Evolutionary conservation across 2,888 invertebrate genomes (phyloP).

Genomic region (Cerceris ruficornis): DNA sequence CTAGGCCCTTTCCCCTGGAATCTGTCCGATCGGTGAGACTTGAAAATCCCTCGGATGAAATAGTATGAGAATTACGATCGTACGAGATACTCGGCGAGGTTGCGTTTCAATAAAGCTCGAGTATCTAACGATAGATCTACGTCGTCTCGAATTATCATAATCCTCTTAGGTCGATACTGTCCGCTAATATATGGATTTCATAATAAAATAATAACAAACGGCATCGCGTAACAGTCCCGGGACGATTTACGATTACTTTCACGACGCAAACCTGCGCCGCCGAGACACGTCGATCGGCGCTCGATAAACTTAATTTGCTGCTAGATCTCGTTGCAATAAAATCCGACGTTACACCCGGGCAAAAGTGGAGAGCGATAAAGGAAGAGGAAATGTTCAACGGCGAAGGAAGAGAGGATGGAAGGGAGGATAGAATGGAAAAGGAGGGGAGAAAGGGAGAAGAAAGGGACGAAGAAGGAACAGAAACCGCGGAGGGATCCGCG

Average conservation of each 20-base stretch:
- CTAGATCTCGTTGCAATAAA: conserved; percentile 48
- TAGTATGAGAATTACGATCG: neutral
- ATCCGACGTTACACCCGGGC: conserved; percentile 38
- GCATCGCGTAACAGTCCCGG: conserved; percentile 1
- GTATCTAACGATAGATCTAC: conserved; percentile 9
- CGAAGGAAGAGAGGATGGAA: conserved; percentile 5
- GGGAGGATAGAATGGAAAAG: conserved; percentile 20
- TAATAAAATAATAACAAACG: conserved; percentile 41
- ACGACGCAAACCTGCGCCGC: conserved; percentile 8
- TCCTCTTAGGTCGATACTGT: conserved; percentile 22
- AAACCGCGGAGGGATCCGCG: conserved; percentile 24
- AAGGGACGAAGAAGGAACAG: conserved; percentile 10
- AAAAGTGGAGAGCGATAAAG: conserved; percentile 38
- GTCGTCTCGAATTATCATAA: conserved; percentile 30
- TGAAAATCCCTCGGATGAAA: too few relatives aligned
- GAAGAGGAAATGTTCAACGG: conserved; percentile 31
- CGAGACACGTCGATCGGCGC: conserved; percentile 7
- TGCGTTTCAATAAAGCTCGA: conserved; percentile 3
- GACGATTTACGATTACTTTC: conserved; percentile 31
- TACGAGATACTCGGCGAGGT: neutral
- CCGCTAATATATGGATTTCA: conserved; percentile 36
- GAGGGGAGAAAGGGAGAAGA: conserved; percentile 26
- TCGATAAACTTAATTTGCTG: conserved; percentile 48
- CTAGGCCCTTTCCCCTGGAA: too few relatives aligned
- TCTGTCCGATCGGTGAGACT: too few relatives aligned